Conservation (phyloP, 2,113 vertebrate genomes). For the Antigone vipio region DNA sequence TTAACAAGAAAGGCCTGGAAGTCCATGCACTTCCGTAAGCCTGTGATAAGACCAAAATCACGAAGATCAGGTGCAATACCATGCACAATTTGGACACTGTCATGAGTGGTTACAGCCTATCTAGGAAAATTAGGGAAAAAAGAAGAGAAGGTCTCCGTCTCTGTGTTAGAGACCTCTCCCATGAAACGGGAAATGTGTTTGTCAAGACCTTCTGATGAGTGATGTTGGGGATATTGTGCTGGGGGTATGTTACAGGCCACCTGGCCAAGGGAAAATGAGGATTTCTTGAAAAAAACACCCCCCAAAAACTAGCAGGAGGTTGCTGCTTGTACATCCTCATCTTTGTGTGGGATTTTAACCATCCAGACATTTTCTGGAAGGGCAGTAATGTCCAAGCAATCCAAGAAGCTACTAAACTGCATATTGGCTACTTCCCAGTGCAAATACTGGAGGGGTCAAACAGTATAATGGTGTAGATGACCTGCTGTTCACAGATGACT, state of each 20-base stretch:
- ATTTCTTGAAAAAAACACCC: not conserved
- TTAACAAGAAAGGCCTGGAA: not conserved
- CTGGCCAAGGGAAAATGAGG: not conserved
- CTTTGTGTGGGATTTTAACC: not conserved
- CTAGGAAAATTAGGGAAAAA: not conserved
- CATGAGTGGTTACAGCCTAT: not conserved
- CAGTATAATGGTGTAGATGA: not conserved
- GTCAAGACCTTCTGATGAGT: not conserved
- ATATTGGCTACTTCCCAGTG: not conserved
- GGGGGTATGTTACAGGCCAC: not conserved
- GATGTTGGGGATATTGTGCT: not conserved
- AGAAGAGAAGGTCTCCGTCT: not conserved
- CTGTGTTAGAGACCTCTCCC: not conserved
- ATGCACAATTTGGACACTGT: not conserved
- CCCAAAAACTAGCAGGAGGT: not conserved
- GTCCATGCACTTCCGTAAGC: not conserved
- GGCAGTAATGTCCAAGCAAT: not conserved
- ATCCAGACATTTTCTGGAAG: not conserved
- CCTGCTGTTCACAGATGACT: not conserved
- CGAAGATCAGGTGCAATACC: not conserved
- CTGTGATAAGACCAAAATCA: not conserved
- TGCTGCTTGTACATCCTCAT: not conserved
- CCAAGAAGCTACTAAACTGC: not conserved
- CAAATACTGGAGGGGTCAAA: not conserved
- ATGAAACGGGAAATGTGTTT: not conserved